phyloP scores from a whole-genome alignment of 2,797 vertebrate genomes.

The Heterohyrax brucei region DNA sequence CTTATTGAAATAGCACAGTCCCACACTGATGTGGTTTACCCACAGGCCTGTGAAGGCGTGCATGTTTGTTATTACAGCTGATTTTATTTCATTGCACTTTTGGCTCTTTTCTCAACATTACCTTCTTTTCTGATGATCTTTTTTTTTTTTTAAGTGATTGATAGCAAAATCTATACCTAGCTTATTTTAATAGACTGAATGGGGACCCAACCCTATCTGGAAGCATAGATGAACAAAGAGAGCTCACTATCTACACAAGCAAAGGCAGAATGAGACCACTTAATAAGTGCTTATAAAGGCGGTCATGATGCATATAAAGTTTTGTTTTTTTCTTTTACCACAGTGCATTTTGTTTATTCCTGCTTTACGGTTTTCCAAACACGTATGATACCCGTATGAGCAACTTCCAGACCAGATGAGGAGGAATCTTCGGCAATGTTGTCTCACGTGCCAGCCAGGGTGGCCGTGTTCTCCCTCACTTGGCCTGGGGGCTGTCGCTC shows the following conservation, averaged over 20 bases:
- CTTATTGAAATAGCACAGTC: neutral
- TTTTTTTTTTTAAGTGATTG: too few species aligned
- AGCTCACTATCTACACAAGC: neutral
- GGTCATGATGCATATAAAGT: neutral
- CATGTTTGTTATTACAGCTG: neutral
- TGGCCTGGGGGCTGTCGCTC: slow-evolving; percentile 56
- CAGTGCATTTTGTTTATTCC: slow-evolving; percentile 69
- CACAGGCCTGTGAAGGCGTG: neutral
- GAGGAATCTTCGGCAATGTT: slow-evolving; percentile 73
- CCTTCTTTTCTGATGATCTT: slow-evolving; percentile 46
- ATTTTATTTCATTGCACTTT: slow-evolving; percentile 40
- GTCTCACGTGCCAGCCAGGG: neutral
- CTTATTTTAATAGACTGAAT: neutral
- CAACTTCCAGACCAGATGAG: slow-evolving; percentile 82
- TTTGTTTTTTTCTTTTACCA: neutral
- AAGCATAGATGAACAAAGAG: slow-evolving; percentile 48
- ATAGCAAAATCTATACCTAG: neutral
- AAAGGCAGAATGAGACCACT: neutral
- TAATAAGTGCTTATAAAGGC: slow-evolving; percentile 63
- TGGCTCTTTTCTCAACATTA: neutral
- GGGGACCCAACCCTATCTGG: neutral
- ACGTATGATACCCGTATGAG: slow-evolving; percentile 71
- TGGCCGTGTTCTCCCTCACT: slow-evolving; percentile 62
- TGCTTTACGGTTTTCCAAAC: slow-evolving; percentile 76
- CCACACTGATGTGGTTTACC: neutral